Conservation (phyloP, 2,797 vertebrate species). For the Amazonetta brasiliensis region DNA sequence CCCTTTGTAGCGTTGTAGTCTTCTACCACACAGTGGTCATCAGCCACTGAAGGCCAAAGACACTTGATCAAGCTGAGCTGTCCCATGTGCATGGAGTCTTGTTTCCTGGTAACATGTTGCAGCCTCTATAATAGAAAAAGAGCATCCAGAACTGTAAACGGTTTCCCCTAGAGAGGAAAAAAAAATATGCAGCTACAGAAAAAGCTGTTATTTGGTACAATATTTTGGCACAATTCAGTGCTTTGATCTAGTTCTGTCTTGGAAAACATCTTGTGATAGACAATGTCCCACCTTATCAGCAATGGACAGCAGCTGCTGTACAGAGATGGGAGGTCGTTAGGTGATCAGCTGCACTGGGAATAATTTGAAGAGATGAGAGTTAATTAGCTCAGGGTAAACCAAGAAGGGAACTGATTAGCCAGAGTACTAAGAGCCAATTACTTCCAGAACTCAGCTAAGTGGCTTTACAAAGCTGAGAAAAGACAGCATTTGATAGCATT, state of each 20-base stretch:
- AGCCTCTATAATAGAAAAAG: neutral
- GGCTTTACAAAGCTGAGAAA: slow-evolving; percentile 2
- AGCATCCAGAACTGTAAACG: neutral
- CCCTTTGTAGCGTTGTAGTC: neutral
- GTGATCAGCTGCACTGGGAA: slow-evolving; percentile 52
- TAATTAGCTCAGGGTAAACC: slow-evolving; percentile 72
- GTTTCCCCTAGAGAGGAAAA: neutral
- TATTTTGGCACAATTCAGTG: neutral
- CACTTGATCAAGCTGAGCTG: neutral
- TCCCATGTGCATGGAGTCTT: neutral
- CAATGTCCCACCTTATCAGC: neutral
- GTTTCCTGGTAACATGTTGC: slow-evolving; percentile 5
- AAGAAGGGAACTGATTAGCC: slow-evolving; percentile 59
- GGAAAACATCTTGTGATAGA: neutral
- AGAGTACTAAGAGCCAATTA: slow-evolving; percentile 54
- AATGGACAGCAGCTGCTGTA: neutral
- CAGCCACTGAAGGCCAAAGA: neutral
- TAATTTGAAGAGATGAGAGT: slow-evolving; percentile 66
- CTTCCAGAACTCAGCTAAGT: slow-evolving; percentile 25
- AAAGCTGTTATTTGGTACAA: neutral
- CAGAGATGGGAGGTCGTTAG: neutral
- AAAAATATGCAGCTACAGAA: neutral
- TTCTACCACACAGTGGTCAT: neutral
- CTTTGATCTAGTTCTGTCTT: slow-evolving; percentile 17
- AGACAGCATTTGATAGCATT: slow-evolving; percentile 2